These are phyloP conservation scores for Halichoerus grypus DNA, from an alignment of 2,113 vertebrate species.

Conservation along the genomic window DNA sequence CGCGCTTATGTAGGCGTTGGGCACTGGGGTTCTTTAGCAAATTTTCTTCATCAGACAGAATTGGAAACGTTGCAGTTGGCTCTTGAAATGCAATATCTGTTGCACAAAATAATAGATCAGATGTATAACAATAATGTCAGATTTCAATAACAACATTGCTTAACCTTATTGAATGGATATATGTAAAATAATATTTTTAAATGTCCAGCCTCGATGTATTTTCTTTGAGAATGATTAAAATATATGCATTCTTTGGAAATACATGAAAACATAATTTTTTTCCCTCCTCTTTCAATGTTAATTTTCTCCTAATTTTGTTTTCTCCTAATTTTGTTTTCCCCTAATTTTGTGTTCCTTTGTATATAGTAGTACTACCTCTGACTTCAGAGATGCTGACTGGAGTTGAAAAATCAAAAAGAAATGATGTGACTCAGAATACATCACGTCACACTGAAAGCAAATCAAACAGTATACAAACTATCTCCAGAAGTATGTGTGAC, in stretches of 20 bases:
- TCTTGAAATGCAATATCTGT: neutral
- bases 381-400: conserved; percentile 75
- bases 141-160: neutral
- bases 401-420: conserved; percentile 72
- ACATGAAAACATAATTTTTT: neutral
- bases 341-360: conserved; percentile 67
- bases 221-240: conserved; percentile 49
- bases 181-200: conserved; percentile 23
- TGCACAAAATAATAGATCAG: neutral
- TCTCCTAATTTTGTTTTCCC: conserved; percentile 38
- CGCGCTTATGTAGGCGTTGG: neutral
- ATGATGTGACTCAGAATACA: conserved; percentile 6
- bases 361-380: conserved; percentile 62
- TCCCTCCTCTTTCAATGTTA: conserved; percentile 4
- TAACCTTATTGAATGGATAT: neutral
- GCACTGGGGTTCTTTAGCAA: neutral
- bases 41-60: neutral
- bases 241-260: neutral
- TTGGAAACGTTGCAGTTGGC: neutral
- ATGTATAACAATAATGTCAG: neutral
- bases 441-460: conserved; percentile 58
- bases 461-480: neutral
- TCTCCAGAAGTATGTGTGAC: neutral
- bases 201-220: neutral
- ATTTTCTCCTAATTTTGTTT: conserved; percentile 55